Conservation (phyloP, 2,888 invertebrate genomes). For the Cheiracanthium punctorium region DNA sequence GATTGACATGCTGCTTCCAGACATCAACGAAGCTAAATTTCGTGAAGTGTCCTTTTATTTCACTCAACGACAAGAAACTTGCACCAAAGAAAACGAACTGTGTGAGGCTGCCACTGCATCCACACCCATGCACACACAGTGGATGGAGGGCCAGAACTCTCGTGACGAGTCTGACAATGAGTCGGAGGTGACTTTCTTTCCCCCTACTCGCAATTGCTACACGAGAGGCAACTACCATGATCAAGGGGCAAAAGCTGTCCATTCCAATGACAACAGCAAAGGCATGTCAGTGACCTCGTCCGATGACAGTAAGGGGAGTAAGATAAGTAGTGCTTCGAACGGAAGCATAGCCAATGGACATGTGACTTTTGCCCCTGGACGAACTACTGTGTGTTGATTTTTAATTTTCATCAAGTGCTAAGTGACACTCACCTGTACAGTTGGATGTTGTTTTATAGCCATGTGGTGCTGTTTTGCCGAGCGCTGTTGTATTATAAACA, state of each 20-base stretch:
- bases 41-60: slow-evolving; percentile 81
- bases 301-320: slow-evolving; percentile 71
- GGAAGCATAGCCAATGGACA: slow-evolving; percentile 72
- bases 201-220: slow-evolving; percentile 32
- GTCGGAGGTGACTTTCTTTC: slow-evolving; percentile 56
- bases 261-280: slow-evolving; percentile 71
- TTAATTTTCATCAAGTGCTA: slow-evolving; percentile 3
- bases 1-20: slow-evolving; percentile 84
- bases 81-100: slow-evolving; percentile 50
- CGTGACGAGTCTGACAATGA: slow-evolving; percentile 55
- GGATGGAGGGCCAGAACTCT: slow-evolving; percentile 43
- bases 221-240: slow-evolving; percentile 22
- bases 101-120: slow-evolving; percentile 60
- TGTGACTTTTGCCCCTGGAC: slow-evolving; percentile 48
- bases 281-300: slow-evolving; percentile 64
- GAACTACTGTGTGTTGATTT: slow-evolving; percentile 70
- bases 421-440: background rate
- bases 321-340: slow-evolving; percentile 71
- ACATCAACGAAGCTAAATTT: slow-evolving; percentile 81
- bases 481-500: background rate
- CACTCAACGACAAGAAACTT: slow-evolving; percentile 53
- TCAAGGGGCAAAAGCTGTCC: slow-evolving; percentile 25
- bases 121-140: slow-evolving; percentile 68
- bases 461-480: slow-evolving; percentile 23
- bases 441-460: background rate